Conservation (phyloP, 2,113 vertebrate genomes). For the Pongo abelii region DNA sequence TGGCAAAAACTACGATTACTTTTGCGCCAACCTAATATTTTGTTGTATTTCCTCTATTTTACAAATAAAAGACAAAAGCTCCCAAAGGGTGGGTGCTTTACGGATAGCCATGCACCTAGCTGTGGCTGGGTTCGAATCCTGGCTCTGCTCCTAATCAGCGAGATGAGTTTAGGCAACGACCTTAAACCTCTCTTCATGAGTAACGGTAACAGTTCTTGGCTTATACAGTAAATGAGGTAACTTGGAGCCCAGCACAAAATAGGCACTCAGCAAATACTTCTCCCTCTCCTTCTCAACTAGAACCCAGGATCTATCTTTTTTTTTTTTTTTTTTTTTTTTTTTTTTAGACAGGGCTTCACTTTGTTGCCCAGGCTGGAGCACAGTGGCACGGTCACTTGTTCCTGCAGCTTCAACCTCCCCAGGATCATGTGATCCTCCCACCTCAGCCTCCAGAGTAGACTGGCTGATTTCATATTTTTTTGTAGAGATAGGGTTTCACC, state of each 20-base stretch:
- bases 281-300: not conserved
- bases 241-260: not conserved
- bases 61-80: not conserved
- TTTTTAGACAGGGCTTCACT: no score
- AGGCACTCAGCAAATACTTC: not conserved
- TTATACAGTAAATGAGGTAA: no score
- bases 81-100: not conserved
- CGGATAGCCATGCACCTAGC: accelerated
- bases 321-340: no score
- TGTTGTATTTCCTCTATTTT: not conserved
- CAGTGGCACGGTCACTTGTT: no score
- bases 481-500: no score
- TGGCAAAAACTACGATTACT: no score
- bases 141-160: not conserved
- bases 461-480: no score
- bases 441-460: no score
- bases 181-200: not conserved
- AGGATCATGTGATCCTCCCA: no score
- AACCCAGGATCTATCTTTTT: not conserved
- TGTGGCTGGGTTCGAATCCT: no score
- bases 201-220: not conserved
- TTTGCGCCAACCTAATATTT: not conserved
- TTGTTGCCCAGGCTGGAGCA: no score
- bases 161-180: not conserved
- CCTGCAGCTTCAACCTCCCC: no score